These are phyloP conservation scores for Tiliqua scincoides DNA, from an alignment of 2,113 vertebrate species.

Conservation along the genomic window DNA sequence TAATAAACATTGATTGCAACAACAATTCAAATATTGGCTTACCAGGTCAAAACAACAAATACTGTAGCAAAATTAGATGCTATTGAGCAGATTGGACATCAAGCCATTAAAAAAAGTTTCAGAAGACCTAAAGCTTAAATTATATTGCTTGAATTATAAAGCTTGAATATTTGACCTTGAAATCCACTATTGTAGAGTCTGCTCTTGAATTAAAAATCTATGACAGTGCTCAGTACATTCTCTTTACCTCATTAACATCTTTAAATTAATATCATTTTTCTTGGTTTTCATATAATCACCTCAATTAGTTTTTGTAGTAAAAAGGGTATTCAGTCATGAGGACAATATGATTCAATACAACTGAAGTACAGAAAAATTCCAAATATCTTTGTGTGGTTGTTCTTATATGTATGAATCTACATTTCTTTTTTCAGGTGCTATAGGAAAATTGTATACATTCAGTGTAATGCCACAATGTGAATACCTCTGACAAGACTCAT, in stretches of 20 bases:
- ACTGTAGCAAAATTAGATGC: not conserved
- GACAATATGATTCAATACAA: slow-evolving; percentile 30
- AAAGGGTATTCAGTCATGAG: slow-evolving; percentile 4
- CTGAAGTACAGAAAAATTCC: slow-evolving; percentile 23
- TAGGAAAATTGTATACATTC: too few relatives aligned
- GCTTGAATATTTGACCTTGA: slow-evolving; percentile 16
- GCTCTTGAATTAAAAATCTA: not conserved
- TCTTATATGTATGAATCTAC: not conserved
- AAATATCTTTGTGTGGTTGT: not conserved
- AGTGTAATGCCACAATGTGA: too few relatives aligned
- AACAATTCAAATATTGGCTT: not conserved
- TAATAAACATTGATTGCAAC: not conserved
- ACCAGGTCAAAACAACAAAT: not conserved
- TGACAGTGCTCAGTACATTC: not conserved
- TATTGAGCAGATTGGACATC: not conserved
- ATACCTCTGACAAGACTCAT: too few relatives aligned
- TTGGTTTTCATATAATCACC: not conserved
- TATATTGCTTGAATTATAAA: not conserved
- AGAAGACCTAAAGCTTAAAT: too few relatives aligned
- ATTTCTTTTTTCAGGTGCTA: too few relatives aligned
- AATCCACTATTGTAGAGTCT: not conserved
- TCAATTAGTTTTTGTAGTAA: slow-evolving; percentile 27
- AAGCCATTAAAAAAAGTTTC: not conserved
- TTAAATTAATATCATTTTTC: slow-evolving; percentile 12
- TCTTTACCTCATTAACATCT: not conserved